phyloP scores from a whole-genome alignment of 1,140 invertebrate genomes.

The Drosophila bocqueti region DNA sequence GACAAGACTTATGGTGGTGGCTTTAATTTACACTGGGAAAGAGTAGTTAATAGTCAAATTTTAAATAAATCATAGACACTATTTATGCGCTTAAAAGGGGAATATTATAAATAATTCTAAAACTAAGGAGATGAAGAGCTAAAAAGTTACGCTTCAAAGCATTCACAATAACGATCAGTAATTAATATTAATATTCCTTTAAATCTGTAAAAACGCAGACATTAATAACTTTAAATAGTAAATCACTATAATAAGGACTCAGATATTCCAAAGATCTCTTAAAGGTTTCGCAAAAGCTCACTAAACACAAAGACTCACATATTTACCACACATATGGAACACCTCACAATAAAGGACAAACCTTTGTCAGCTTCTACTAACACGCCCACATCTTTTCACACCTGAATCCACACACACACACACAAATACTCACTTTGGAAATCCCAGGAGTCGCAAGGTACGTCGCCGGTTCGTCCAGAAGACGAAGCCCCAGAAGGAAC shows the following conservation, averaged over 20 bases:
- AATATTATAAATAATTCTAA: too few species aligned
- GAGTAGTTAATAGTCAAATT: too few species aligned
- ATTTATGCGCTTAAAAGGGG: too few species aligned
- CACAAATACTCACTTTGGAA: neutral
- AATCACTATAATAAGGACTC: too few species aligned
- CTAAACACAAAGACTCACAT: conserved; percentile 11
- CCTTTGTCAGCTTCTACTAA: neutral
- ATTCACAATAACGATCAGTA: neutral
- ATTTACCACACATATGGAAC: conserved; percentile 13
- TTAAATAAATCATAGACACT: too few species aligned
- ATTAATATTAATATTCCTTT: neutral
- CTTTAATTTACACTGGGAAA: too few species aligned
- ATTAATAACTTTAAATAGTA: neutral
- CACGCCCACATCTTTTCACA: conserved; percentile 22
- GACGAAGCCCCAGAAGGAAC: conserved; percentile 26
- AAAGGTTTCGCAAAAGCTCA: conserved; percentile 2
- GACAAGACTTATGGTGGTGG: too few species aligned
- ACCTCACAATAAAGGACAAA: conserved; percentile 9
- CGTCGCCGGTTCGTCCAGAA: conserved; percentile 17
- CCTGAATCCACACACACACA: neutral
- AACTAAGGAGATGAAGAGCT: too few species aligned
- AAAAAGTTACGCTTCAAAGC: too few species aligned
- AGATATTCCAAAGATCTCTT: neutral
- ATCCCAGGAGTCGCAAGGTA: conserved; percentile 31
- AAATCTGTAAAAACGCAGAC: neutral